phyloP scores from a whole-genome alignment of 2,797 vertebrate species.

The Malurus leucopterus region DNA sequence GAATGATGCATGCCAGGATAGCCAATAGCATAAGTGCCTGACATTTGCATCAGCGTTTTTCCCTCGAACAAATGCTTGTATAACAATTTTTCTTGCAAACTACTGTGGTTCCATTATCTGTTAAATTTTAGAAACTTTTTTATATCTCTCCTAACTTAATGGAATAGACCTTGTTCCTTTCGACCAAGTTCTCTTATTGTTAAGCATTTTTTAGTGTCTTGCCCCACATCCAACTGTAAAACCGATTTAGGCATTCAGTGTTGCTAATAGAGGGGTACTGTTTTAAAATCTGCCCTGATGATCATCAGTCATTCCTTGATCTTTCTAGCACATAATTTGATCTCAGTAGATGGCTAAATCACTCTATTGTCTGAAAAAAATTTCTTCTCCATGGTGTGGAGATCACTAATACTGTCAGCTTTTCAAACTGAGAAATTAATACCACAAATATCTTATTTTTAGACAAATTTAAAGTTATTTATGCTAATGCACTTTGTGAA shows the following conservation, averaged over 20 bases:
- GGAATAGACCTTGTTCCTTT: no score
- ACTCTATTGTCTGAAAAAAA: not conserved
- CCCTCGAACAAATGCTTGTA: no score
- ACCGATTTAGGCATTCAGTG: not conserved
- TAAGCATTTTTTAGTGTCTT: no score
- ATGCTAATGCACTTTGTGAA: not conserved
- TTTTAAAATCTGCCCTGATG: not conserved
- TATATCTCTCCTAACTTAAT: no score
- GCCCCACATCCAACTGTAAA: not conserved
- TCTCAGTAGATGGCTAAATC: not conserved
- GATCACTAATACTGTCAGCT: not conserved
- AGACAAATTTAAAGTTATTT: not conserved
- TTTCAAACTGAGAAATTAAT: not conserved
- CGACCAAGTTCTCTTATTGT: no score
- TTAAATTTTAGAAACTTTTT: no score
- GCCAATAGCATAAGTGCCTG: no score
- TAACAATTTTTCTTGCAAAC: no score
- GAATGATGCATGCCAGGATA: no score
- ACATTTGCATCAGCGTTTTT: no score
- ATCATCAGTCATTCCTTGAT: not conserved
- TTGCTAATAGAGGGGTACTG: not conserved
- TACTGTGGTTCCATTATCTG: no score
- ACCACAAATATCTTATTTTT: not conserved
- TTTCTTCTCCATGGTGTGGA: not conserved
- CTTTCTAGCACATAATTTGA: not conserved